phyloP scores from a whole-genome alignment of 2,888 invertebrate genomes.

The Scaptomyza parva region DNA sequence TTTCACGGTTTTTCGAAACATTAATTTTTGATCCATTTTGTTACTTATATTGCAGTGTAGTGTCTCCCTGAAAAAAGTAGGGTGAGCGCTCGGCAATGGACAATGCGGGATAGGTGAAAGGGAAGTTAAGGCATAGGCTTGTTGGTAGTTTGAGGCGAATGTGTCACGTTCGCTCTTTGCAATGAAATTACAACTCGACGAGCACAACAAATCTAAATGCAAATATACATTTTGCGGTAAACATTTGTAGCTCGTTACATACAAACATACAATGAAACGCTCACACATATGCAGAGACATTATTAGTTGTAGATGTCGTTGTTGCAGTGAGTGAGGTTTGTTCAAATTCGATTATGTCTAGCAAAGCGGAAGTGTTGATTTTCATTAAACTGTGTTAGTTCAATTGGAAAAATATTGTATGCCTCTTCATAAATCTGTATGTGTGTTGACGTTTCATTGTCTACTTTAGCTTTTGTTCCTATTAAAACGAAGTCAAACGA shows the following conservation, averaged over 20 bases:
- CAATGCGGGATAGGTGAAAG: neutral
- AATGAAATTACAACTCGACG: slow-evolving; percentile 58
- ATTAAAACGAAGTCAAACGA: slow-evolving; percentile 63
- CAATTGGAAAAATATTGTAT: slow-evolving; percentile 69
- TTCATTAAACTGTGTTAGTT: slow-evolving; percentile 70
- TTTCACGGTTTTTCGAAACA: no score
- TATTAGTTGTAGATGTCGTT: slow-evolving; percentile 38
- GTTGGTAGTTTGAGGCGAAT: slow-evolving; percentile 49
- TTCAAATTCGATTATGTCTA: slow-evolving; percentile 39
- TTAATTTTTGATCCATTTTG: neutral
- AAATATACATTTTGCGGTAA: slow-evolving; percentile 73
- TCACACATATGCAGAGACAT: slow-evolving; percentile 13
- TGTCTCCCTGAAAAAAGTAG: neutral
- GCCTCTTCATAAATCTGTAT: neutral
- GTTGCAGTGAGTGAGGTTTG: slow-evolving; percentile 19
- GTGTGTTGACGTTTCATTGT: slow-evolving; percentile 27
- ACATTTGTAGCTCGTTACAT: slow-evolving; percentile 73
- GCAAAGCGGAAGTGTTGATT: slow-evolving; percentile 74
- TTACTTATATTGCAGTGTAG: neutral
- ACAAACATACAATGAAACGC: slow-evolving; percentile 14
- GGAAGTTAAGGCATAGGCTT: slow-evolving; percentile 16
- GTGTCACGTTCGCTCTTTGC: slow-evolving; percentile 70
- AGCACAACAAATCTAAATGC: slow-evolving; percentile 68
- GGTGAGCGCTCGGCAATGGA: neutral
- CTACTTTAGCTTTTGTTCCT: slow-evolving; percentile 20